Conservation (phyloP, 2,797 vertebrate genomes). For the Rhincodon typus region DNA sequence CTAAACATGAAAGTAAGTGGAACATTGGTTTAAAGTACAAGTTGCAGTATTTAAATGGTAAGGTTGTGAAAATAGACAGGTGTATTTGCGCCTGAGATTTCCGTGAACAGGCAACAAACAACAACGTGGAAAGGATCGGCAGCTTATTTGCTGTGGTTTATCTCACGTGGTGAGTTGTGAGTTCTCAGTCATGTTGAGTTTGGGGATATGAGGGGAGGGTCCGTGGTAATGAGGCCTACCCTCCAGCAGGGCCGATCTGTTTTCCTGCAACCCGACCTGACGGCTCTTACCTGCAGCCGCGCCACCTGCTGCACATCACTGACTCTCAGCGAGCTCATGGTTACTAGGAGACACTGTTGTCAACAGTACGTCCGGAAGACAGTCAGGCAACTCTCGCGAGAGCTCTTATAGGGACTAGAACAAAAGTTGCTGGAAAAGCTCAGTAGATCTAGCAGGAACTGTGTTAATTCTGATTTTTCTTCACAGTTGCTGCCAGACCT, state of each 20-base stretch:
- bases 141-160: too few relatives aligned
- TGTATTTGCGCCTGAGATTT: background rate
- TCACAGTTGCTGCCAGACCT: too few relatives aligned
- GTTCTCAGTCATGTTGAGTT: too few relatives aligned
- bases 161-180: too few relatives aligned
- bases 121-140: too few relatives aligned
- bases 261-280: background rate
- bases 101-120: background rate
- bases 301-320: background rate
- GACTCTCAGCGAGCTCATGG: background rate
- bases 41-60: background rate
- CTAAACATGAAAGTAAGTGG: background rate
- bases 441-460: too few relatives aligned
- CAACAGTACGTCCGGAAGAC: background rate
- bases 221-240: too few relatives aligned
- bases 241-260: background rate
- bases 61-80: background rate
- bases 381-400: background rate
- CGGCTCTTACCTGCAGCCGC: constrained; percentile 11
- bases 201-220: too few relatives aligned
- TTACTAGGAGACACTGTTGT: background rate
- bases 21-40: background rate
- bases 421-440: too few relatives aligned
- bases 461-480: too few relatives aligned
- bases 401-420: background rate